phyloP scores from a whole-genome alignment of 2,797 vertebrate genomes.

The Enteromius anoplus region DNA sequence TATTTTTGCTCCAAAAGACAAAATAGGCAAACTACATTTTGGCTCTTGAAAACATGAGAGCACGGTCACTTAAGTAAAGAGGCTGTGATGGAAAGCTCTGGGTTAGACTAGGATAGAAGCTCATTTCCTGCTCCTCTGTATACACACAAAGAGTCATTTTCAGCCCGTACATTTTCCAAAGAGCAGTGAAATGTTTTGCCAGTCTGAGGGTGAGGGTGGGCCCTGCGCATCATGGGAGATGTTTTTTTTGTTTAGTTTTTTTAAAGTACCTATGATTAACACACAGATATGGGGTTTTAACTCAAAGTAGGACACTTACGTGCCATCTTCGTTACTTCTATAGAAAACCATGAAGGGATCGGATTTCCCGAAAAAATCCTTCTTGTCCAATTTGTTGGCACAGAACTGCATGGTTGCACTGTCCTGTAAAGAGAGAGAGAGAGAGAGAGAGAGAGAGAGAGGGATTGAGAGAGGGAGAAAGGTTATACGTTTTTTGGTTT shows the following conservation, averaged over 20 bases:
- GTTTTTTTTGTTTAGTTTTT: neutral
- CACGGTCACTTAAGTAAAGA: slow-evolving; percentile 12
- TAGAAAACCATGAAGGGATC: slow-evolving; percentile 97
- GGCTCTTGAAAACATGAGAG: neutral
- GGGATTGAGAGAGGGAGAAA: too few species aligned
- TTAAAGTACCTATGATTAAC: neutral
- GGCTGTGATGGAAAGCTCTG: slow-evolving; percentile 23
- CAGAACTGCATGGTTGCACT: slow-evolving; percentile 96
- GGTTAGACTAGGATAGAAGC: neutral
- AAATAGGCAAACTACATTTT: slow-evolving; percentile 13
- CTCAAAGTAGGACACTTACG: slow-evolving; percentile 77
- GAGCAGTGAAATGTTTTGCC: neutral
- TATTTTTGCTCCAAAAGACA: slow-evolving; percentile 14
- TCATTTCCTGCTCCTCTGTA: slow-evolving; percentile 4
- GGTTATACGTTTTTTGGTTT: too few species aligned
- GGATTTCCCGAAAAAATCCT: slow-evolving; percentile 96
- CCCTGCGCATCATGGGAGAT: slow-evolving; percentile 3
- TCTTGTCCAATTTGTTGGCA: slow-evolving; percentile 96
- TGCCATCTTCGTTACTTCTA: slow-evolving; percentile 94
- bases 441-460: neutral
- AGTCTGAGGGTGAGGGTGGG: neutral
- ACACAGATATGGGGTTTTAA: neutral
- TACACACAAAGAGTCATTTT: slow-evolving; percentile 25
- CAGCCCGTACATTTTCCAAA: slow-evolving; percentile 4
- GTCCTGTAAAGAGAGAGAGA: slow-evolving; percentile 75